phyloP scores from a whole-genome alignment of 2,888 invertebrate species.

The Leptinotarsa tumamoca region DNA sequence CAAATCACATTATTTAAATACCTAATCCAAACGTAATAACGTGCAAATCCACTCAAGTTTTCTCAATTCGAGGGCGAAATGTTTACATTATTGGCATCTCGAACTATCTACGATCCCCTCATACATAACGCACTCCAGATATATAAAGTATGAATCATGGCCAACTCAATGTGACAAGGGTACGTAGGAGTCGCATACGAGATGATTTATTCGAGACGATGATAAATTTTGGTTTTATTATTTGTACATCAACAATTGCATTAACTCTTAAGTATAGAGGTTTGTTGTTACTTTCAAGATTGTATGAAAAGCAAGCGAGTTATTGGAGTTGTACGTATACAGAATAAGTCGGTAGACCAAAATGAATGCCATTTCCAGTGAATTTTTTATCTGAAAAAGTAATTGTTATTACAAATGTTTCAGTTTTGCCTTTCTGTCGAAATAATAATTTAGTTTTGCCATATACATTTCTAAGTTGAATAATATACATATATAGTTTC shows the following conservation, averaged over 20 bases:
- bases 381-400: too few relatives aligned
- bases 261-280: conserved; percentile 26
- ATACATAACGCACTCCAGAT: conserved; percentile 26
- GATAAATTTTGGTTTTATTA: conserved; percentile 44
- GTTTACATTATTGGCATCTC: conserved; percentile 21
- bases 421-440: too few relatives aligned
- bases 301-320: neutral
- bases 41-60: conserved; percentile 33
- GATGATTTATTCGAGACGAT: conserved; percentile 43
- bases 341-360: too few relatives aligned
- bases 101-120: conserved; percentile 25
- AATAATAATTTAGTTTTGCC: too few relatives aligned
- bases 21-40: conserved; percentile 34
- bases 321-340: too few relatives aligned
- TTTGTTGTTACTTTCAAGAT: neutral
- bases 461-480: too few relatives aligned
- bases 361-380: too few relatives aligned
- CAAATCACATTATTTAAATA: conserved; percentile 33
- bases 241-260: conserved; percentile 46
- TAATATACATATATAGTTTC: too few relatives aligned
- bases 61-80: conserved; percentile 25
- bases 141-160: conserved; percentile 42
- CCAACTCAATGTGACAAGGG: conserved; percentile 46
- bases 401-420: too few relatives aligned
- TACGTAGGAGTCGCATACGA: conserved; percentile 40